phyloP scores from a whole-genome alignment of 2,113 vertebrate genomes.

The Progne subis region DNA sequence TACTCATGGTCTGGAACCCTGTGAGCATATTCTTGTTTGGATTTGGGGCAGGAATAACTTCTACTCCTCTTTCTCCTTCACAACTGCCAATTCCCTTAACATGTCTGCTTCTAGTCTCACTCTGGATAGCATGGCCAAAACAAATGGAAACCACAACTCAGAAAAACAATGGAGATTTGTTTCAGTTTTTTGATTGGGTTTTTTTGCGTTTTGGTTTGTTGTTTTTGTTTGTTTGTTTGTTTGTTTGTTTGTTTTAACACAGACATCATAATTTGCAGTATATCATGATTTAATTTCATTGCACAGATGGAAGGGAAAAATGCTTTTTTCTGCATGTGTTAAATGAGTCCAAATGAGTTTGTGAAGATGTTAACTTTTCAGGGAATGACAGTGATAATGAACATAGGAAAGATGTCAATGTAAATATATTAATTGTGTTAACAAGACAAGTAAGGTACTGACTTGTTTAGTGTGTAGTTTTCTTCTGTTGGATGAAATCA shows the following conservation, averaged over 20 bases:
- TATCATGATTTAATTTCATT: neutral
- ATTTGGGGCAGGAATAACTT: neutral
- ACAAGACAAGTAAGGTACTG: neutral
- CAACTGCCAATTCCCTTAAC: neutral
- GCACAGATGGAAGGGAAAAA: neutral
- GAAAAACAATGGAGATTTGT: neutral
- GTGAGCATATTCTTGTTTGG: neutral
- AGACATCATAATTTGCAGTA: neutral
- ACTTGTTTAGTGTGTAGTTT: neutral
- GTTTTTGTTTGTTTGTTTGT: too few species aligned
- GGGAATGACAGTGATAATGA: neutral
- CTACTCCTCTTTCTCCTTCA: neutral
- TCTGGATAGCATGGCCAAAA: neutral
- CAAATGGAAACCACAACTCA: neutral
- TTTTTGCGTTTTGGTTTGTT: neutral
- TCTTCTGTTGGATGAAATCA: neutral
- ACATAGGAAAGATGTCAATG: neutral
- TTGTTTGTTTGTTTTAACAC: neutral
- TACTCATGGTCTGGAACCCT: neutral
- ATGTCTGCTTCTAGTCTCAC: neutral
- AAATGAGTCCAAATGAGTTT: neutral
- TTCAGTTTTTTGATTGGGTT: rapidly evolving
- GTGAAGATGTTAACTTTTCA: neutral
- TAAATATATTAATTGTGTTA: neutral
- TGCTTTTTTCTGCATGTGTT: neutral